Evolutionary conservation across 2,888 invertebrate genomes (phyloP).

Genomic region (Desoria tigrina): DNA sequence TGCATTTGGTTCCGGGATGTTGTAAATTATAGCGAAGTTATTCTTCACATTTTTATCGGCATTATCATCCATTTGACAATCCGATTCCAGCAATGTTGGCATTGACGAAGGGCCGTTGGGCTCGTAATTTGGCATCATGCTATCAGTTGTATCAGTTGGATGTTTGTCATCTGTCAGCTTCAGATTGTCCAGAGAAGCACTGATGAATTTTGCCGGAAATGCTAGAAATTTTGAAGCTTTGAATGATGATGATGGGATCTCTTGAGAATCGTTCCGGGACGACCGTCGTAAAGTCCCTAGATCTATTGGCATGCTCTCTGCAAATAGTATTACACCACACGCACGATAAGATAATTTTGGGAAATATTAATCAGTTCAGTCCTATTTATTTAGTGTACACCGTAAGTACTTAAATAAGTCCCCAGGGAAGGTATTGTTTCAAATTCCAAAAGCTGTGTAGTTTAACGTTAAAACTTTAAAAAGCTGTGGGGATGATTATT

Average conservation of each 20-base stretch:
- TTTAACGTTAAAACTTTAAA: too few species aligned
- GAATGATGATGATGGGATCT: background rate
- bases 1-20: background rate
- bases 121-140: too few species aligned
- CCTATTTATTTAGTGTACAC: too few species aligned
- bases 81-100: background rate
- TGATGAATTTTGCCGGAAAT: conserved; percentile 1
- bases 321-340: too few species aligned
- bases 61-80: background rate
- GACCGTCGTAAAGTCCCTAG: background rate
- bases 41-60: background rate
- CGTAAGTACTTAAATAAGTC: too few species aligned
- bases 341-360: too few species aligned
- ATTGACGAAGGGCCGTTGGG: too few species aligned
- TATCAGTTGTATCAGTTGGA: background rate
- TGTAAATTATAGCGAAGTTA: conserved; percentile 5
- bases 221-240: background rate
- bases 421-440: too few species aligned
- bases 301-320: conserved; percentile 11
- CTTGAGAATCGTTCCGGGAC: background rate
- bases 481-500: too few species aligned
- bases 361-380: too few species aligned
- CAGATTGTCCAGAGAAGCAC: conserved; percentile 4
- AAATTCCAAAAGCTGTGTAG: too few species aligned
- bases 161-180: background rate